These are phyloP conservation scores for Lagenorhynchus albirostris DNA, from an alignment of 2,113 vertebrate species.

Conservation along the genomic window DNA sequence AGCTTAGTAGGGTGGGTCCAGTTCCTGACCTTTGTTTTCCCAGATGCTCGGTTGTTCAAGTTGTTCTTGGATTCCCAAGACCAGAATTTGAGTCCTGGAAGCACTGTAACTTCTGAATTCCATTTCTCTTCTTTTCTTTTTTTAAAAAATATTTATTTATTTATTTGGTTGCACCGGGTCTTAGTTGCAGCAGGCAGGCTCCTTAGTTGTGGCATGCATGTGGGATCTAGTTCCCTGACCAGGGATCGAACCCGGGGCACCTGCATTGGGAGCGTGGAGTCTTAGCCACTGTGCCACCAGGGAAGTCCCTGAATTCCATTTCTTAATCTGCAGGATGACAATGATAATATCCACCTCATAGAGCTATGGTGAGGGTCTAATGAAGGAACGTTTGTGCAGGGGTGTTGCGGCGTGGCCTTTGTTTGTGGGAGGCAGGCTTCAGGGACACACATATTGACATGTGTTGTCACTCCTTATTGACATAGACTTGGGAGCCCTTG, in stretches of 20 bases:
- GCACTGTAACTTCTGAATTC: neutral
- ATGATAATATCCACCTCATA: neutral
- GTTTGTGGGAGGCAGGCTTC: neutral
- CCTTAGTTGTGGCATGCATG: too few species aligned
- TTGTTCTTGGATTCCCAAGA: neutral
- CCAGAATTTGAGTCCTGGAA: neutral
- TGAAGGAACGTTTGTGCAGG: neutral
- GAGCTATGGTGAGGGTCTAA: neutral
- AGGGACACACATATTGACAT: neutral
- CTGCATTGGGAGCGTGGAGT: too few species aligned
- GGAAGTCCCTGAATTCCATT: neutral
- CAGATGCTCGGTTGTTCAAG: neutral
- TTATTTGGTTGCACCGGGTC: too few species aligned
- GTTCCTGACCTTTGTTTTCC: neutral
- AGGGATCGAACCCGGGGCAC: too few species aligned
- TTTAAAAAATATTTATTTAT: too few species aligned
- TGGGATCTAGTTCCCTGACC: too few species aligned
- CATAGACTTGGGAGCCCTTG: neutral
- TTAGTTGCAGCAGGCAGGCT: too few species aligned
- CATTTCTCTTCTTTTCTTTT: neutral
- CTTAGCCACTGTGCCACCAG: too few species aligned
- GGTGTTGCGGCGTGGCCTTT: neutral
- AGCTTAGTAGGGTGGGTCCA: neutral
- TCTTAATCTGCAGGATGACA: neutral
- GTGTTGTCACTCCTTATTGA: neutral